Evolutionary conservation across 2,888 invertebrate genomes (phyloP), one percentile per base, ranked within the genome.

Genomic region (Lymantria monacha): DNA sequence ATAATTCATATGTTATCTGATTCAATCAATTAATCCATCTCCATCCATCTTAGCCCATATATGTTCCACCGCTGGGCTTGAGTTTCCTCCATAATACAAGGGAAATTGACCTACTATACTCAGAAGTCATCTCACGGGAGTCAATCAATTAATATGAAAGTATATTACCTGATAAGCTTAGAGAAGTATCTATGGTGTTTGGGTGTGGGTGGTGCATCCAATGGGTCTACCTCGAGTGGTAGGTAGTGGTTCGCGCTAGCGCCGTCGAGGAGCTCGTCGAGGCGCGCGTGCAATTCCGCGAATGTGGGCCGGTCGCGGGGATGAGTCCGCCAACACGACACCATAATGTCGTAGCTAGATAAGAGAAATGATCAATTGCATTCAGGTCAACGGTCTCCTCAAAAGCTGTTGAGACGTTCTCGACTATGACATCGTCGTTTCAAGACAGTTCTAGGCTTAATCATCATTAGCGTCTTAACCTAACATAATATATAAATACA

Each of bases 291-390:
- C 38, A 97, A 89, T 61, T 94, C 92, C 0, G 86, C 79, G 82
- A 97, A 97, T 13, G 93, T 93, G 0, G 97, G 97, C 52, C 97
- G 88, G 14, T 93, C 93, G 54, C 92, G 92, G 0, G 96, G 95
- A 47, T 92, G 87, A 1, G 87, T 86, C 50, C 92, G 90, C 97
- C 97, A 97, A 74, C 97, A 97, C 0, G 93, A 91, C 13, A 87
- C 66, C 96, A 97, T 97, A 47, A 97, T 77, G 40, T 93, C 89
- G 76, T 97, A 97, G 40, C 97, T 97, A 15, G 15, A 41, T 30
- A 30, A n/a, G n/a, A n/a, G n/a, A n/a, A n/a, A 33, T 33, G 33
- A 33, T 33, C 10, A 33, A 10, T 33, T 33, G 10, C 7, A 33
- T 33, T 33, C 8, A 33, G 10, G 7, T 33, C 10, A 9, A 10